phyloP scores from a whole-genome alignment of 92 coral and sea anemone genomes.

The Epizoanthus scotinus region DNA sequence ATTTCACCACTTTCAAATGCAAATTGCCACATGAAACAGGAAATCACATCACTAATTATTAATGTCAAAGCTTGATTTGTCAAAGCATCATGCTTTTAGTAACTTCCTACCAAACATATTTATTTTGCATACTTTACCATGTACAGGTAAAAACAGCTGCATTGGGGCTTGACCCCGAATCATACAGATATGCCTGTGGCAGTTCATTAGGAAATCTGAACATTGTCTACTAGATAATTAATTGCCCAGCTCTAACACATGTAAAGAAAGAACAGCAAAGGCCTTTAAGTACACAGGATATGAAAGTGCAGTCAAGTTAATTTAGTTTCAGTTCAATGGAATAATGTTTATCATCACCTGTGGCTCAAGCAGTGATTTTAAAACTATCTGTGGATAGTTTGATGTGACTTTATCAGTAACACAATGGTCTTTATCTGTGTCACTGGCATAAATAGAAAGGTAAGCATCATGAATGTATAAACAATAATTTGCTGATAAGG shows the following conservation, averaged over 20 bases:
- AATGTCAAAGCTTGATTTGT: not conserved
- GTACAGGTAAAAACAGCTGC: not conserved
- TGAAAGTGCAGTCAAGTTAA: not conserved
- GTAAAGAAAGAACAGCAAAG: not conserved
- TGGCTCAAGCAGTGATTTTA: not conserved
- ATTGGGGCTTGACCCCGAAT: not conserved
- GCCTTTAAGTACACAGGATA: not conserved
- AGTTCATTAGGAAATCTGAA: conserved; percentile 16
- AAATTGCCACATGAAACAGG: not conserved
- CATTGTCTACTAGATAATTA: conserved; percentile 7
- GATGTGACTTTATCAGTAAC: conserved; percentile 8
- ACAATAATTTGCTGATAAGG: conserved; percentile 5
- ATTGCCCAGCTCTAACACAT: not conserved
- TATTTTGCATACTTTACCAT: not conserved
- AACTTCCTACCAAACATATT: not conserved
- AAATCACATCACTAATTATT: not conserved
- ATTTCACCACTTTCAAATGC: not conserved
- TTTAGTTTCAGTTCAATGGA: not conserved
- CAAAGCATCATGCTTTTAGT: not conserved
- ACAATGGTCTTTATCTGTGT: conserved; percentile 64
- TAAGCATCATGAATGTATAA: conserved; percentile 38
- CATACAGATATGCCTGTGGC: not conserved
- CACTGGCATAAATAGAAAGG: conserved; percentile 53
- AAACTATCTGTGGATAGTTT: conserved; percentile 10
- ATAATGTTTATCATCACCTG: not conserved